Base-by-base conservation (phyloP, 2,888 invertebrate species). In the Cylloceria caligata region DNA sequence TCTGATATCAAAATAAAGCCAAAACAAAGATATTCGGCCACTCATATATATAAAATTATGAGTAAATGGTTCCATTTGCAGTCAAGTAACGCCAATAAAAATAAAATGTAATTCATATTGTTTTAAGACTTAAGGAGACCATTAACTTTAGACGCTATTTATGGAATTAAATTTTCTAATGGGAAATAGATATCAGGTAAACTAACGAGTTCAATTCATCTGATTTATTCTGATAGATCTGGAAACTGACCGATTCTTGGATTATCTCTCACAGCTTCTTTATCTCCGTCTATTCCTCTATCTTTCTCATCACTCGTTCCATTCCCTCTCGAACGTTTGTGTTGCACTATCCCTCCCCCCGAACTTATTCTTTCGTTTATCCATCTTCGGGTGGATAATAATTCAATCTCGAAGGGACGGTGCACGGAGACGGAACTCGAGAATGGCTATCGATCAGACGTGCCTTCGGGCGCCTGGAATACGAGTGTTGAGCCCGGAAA, bases 331-430 rank as follows among this genome's bases (percentile, higher is more conserved):
- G 2, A 60, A 34, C 60, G 60, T 34, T 57, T 34, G 57, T 34
- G 39, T 78, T 24, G 71, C 64, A 57, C 65, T 45, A 65, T 74
- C 52, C 71, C 64, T 24, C 47, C 62, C 68, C 45, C 55, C 52
- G 45, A 82, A 79, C 82, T 84, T 74, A 73, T 80, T 77, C 75
- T 65, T 65, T 83, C 77, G 74, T 83, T 80, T 84, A 75, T 84
- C 83, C 80, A 83, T 74, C 78, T 80, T 77, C 83, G 74, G 80
- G 21, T 39, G 74, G 74, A 79, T 83, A 84, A 84, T 83, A 84
- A 84, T 84, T 84, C 82, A 84, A 84, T 84, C 83, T 84, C 71
- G 82, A 75, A 81, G 62, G 80, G 74, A 84, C 47, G 74, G 42
- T 60, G 45, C 45, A 60, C 57, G 75, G 27, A 64, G 71, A 71